Evolutionary conservation across 64 coral and sea anemone species (phyloP).

Genomic region (Porites lutea): DNA sequence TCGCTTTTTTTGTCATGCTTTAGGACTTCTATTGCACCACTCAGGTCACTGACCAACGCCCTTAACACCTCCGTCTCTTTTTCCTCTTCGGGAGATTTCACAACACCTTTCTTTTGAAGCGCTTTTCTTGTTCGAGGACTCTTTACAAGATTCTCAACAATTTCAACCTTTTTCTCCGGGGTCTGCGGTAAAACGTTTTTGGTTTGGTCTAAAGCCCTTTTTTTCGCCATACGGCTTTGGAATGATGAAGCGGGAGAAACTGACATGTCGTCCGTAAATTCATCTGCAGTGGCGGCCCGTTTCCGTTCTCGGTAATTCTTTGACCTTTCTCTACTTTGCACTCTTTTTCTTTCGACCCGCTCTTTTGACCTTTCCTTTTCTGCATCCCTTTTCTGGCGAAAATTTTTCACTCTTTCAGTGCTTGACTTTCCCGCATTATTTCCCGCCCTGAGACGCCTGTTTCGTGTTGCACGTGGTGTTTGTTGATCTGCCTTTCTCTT

Average conservation of each 20-base stretch:
- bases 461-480: not conserved
- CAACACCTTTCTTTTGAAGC: slow-evolving; percentile 39
- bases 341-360: slow-evolving; percentile 43
- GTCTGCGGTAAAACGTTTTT: too few relatives aligned
- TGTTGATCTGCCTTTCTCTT: not conserved
- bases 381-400: slow-evolving; percentile 4
- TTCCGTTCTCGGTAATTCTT: slow-evolving; percentile 39
- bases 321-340: slow-evolving; percentile 50
- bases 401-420: slow-evolving; percentile 35
- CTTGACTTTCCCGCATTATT: not conserved
- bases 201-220: too few relatives aligned
- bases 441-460: not conserved
- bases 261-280: slow-evolving; percentile 2
- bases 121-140: slow-evolving; percentile 56
- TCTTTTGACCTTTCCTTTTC: too few relatives aligned
- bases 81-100: slow-evolving; percentile 73
- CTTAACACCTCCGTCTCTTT: slow-evolving; percentile 37
- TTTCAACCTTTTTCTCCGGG: slow-evolving; percentile 19
- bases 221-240: too few relatives aligned
- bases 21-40: slow-evolving; percentile 5
- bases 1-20: slow-evolving; percentile 45
- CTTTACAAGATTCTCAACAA: slow-evolving; percentile 28
- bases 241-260: not conserved
- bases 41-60: slow-evolving; percentile 25
- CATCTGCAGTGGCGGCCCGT: not conserved